Base-by-base conservation (phyloP, 2,113 vertebrate genomes). In the Crotalus horridus region DNA sequence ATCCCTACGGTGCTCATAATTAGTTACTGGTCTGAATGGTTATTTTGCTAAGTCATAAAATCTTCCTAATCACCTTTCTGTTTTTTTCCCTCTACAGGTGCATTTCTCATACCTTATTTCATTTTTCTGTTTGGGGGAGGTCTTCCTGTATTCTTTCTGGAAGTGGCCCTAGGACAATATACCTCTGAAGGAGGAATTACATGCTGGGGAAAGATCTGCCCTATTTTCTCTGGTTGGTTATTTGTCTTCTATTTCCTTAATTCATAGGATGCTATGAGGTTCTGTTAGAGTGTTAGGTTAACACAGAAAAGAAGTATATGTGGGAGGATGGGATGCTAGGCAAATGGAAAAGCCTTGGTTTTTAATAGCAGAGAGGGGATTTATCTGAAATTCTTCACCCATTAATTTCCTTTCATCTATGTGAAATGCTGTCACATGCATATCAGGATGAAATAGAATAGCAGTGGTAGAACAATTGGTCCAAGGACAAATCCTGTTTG, bases 131-230 rank as follows among this genome's bases (percentile, higher is more conserved):
- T 99, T 90, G 99, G 99, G 56, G 99, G 99, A 69, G 99, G 99
- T 96, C 98, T 99, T 96, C 99, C 99, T 0, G 99, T 99, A 95
- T 99, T 99, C 96, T 99, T 99, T 97, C 97, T 99, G 98, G 99
- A 99, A 97, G 98, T 99, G 69, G 99, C 98, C 56, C 97, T 99
- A 94, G 99, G 99, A 94, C 99, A 99, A 98, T 99, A 98, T 97
- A 99, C 99, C 95, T 99, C 99, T 81, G 98, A 99, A 96, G 99
- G 99, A 92, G 99, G 99, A 94, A 99, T 99, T 97, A 99, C 99
- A 94, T 99, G 99, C 98, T 99, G 99, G 99, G 98, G 98, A 93
- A 99, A 99, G 97, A 98, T 99, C 96, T 99, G 99, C 97, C 99
- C 99, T 96, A 98, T 99, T 96, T 99, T 99, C 96, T 98, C 99